Evolutionary conservation across 1,140 invertebrate species (phyloP).

Genomic region (Tribolium castaneum): DNA sequence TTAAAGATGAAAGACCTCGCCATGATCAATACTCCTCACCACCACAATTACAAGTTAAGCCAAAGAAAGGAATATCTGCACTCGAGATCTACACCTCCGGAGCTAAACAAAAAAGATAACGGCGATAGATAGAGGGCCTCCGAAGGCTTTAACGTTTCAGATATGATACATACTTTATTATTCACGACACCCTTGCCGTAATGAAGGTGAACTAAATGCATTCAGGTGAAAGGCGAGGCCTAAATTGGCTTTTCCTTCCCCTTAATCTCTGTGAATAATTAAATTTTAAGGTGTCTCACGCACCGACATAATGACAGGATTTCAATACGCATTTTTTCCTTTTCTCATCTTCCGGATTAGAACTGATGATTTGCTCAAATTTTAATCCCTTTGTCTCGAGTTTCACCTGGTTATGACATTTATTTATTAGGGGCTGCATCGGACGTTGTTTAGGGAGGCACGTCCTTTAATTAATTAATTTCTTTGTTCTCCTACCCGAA

Average conservation of each 20-base stretch:
- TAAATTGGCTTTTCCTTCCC: slow-evolving; percentile 41
- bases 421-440: slow-evolving; percentile 1
- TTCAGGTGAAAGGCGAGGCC: slow-evolving; percentile 37
- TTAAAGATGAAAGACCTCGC: slow-evolving; percentile 19
- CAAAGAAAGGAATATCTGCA: slow-evolving; percentile 19
- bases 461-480: slow-evolving; percentile 31
- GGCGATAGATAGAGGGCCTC: slow-evolving; percentile 12
- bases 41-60: slow-evolving; percentile 22
- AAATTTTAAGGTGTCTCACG: slow-evolving; percentile 35
- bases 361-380: slow-evolving; percentile 11
- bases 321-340: not conserved
- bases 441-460: slow-evolving; percentile 16
- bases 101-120: slow-evolving; percentile 32
- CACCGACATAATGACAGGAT: slow-evolving; percentile 6
- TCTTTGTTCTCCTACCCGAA: slow-evolving; percentile 10
- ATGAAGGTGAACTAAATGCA: slow-evolving; percentile 38
- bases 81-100: not conserved
- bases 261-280: slow-evolving; percentile 29
- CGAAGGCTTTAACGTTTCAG: slow-evolving; percentile 3
- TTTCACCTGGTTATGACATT: slow-evolving; percentile 26
- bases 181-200: slow-evolving; percentile 28
- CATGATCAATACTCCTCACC: slow-evolving; percentile 3
- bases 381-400: not conserved
- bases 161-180: slow-evolving; percentile 37
- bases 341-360: not conserved